Base-by-base conservation (phyloP, 2,888 invertebrate genomes). In the Steinernema carpocapsae region DNA sequence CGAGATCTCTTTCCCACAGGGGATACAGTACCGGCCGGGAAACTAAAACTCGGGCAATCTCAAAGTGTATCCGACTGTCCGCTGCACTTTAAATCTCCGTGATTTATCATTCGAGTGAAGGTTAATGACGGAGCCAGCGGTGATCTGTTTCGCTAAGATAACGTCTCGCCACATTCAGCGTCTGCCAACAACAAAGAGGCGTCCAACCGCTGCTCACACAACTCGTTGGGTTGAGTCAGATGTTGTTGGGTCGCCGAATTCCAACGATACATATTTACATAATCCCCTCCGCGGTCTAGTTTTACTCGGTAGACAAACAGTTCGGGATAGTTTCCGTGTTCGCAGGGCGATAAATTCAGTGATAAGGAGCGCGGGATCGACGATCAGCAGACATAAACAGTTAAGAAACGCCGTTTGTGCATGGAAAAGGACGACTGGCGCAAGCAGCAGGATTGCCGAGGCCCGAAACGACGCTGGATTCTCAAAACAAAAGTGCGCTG, bases 61-160 rank as follows among this genome's bases (percentile, higher is more conserved):
- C 17, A 56, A 56, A 56, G 56, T 56, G 56, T 22, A 56, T 24
- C 22, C 56, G 12, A 6, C 6, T 51, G 51, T 51, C 51, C 56
- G 2, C 6, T 26, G 24, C 56, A 56, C 56, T 56, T 24, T 2
- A 56, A 2, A 26, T 56, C 26, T 48, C n/a, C 48, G 19, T 14
- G 48, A 48, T 48, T 48, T 48, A 48, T 19, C 56, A 56, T 22
- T 6, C 19, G 22, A 26, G 14, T 26, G 22, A 56, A 56, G 56
- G 56, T 56, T 56, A 56, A 56, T 26, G 24, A 14, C 56, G 22
- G 19, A 26, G 3, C 56, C 26, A 12, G 24, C 56, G 37, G 37
- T 6, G 26, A 56, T 56, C 22, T 24, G 24, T 19, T 14, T 14
- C 56, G 37, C 10, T 37, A 22, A 56, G 56, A 56, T 56, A 19